A percentile compares a stretch with the other conserved stretches of the same genome.
These are phyloP conservation scores for Cheilosia vernalis DNA, from an alignment of 2,888 invertebrate genomes.

Conservation along the genomic window DNA sequence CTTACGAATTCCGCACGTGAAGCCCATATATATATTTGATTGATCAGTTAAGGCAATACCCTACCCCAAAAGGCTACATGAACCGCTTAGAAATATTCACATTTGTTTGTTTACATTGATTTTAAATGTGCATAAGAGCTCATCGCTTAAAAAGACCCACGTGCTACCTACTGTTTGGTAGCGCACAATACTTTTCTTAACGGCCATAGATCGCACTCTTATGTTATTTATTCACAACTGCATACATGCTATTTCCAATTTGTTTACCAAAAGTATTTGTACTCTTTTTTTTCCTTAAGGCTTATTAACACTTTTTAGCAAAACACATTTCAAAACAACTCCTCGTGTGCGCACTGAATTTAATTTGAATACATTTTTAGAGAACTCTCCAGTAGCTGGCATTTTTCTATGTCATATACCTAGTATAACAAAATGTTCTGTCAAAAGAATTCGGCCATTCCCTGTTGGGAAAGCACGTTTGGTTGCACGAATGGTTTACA, in stretches of 20 bases:
- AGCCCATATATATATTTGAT: slow-evolving; percentile 43
- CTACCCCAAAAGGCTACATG: slow-evolving; percentile 18
- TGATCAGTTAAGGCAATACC: slow-evolving; percentile 6
- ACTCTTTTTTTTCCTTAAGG: slow-evolving; percentile 1
- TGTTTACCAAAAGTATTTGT: slow-evolving; percentile 30
- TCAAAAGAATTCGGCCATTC: slow-evolving; percentile 4
- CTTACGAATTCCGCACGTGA: slow-evolving; percentile 33
- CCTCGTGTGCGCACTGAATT: slow-evolving; percentile 28
- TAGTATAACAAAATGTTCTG: slow-evolving; percentile 2
- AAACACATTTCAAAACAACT: not conserved
- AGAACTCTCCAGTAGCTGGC: not conserved
- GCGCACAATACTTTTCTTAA: slow-evolving; percentile 6
- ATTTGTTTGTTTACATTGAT: slow-evolving; percentile 44
- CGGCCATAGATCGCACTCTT: slow-evolving; percentile 4
- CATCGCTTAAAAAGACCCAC: not conserved
- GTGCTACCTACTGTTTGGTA: not conserved
- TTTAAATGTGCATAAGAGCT: not conserved
- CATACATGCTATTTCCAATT: slow-evolving; percentile 16
- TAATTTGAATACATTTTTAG: slow-evolving; percentile 48
- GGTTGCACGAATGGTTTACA: slow-evolving; percentile 1
- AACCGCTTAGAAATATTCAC: slow-evolving; percentile 23
- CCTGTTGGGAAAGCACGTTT: slow-evolving; percentile 9
- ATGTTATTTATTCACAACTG: slow-evolving; percentile 11
- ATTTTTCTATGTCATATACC: slow-evolving; percentile 9
- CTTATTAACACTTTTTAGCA: slow-evolving; percentile 28